Percentiles rank a stretch among this genome's conserved stretches.
Conservation (phyloP, 2,888 invertebrate species). For the Cephus pulcher region DNA sequence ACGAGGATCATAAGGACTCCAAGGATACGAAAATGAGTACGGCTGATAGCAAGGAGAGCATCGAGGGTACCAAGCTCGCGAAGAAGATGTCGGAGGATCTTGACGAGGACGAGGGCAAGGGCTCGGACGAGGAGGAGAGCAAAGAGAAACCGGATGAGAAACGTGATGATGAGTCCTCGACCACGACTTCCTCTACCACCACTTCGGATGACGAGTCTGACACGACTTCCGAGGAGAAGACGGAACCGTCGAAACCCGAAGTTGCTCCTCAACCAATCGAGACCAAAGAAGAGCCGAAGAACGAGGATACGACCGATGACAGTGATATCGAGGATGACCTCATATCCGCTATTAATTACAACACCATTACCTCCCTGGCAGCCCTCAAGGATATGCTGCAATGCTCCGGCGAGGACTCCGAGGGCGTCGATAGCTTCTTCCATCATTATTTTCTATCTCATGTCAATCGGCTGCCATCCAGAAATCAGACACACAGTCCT, state of each 20-base stretch:
- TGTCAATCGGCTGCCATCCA: slow-evolving; percentile 77
- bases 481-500: slow-evolving; percentile 68
- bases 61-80: slow-evolving; percentile 7
- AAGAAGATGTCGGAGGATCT: slow-evolving; percentile 35
- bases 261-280: slow-evolving; percentile 8
- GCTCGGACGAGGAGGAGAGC: slow-evolving; percentile 34
- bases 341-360: slow-evolving; percentile 76
- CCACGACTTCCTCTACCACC: slow-evolving; percentile 51
- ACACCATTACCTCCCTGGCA: slow-evolving; percentile 76
- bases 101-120: slow-evolving; percentile 40
- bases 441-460: slow-evolving; percentile 81
- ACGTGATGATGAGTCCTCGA: slow-evolving; percentile 52
- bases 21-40: not conserved
- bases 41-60: not conserved
- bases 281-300: slow-evolving; percentile 37
- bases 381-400: slow-evolving; percentile 78
- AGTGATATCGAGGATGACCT: slow-evolving; percentile 76
- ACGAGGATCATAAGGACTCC: slow-evolving; percentile 23
- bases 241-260: slow-evolving; percentile 51
- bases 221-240: slow-evolving; percentile 60
- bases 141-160: slow-evolving; percentile 44
- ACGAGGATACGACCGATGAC: slow-evolving; percentile 66
- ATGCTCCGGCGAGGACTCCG: slow-evolving; percentile 70
- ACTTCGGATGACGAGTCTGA: slow-evolving; percentile 62
- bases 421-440: slow-evolving; percentile 73